Evolutionary conservation across 2,113 vertebrate genomes (phyloP).

Genomic region (Athene noctua): DNA sequence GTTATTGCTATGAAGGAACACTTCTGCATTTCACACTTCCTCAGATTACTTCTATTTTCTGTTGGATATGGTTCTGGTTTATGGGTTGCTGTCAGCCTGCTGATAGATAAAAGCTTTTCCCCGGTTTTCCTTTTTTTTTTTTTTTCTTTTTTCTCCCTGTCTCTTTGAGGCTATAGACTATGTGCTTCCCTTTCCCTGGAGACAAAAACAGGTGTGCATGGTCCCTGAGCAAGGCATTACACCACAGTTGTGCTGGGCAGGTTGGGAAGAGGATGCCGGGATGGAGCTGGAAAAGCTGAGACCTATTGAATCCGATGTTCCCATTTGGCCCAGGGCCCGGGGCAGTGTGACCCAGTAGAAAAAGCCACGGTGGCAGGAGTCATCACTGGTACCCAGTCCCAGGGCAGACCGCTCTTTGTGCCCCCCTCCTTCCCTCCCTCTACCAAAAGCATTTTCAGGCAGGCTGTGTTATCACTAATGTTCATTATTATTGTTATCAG

Average conservation of each 20-base stretch:
- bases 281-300: neutral
- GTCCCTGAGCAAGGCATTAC: neutral
- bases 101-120: neutral
- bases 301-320: neutral
- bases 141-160: fast-evolving
- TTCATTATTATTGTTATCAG: neutral
- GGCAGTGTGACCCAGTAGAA: neutral
- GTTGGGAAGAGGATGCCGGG: neutral
- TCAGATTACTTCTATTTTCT: neutral
- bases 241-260: neutral
- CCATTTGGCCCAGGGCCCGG: neutral
- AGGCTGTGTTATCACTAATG: neutral
- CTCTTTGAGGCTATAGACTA: fast-evolving
- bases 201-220: neutral
- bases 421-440: neutral
- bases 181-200: neutral
- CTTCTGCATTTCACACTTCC: neutral
- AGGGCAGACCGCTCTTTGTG: neutral
- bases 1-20: neutral
- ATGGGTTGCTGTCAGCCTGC: neutral
- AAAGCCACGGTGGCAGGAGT: neutral
- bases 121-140: neutral
- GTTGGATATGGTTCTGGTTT: neutral
- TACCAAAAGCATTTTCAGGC: neutral
- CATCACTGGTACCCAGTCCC: neutral